Base-by-base conservation (phyloP, 92 coral and sea anemone species). In the Palythoa grandis region DNA sequence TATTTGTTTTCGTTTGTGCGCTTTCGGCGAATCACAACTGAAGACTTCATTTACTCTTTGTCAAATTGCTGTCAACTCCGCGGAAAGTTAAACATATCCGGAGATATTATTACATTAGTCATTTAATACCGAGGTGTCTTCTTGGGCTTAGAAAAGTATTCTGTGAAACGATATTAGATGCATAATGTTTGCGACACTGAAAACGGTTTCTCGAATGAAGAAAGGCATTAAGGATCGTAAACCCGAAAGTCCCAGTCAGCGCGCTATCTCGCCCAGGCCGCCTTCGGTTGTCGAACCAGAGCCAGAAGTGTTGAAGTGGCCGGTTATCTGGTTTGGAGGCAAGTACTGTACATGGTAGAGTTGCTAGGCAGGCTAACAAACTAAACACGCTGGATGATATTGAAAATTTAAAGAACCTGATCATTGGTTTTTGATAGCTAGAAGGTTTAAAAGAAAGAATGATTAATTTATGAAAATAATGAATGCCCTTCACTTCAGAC, bases 311-410 rank as follows among this genome's bases (percentile, higher is more conserved):
- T 86, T 78, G 43, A 25, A 89, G 66, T 88, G 92, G 48, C 93
- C 98, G 8, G 83, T 94, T 48, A 72, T 84, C 77, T 87, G 95
- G 90, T 94, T 90, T 85, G 98, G 98, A 94, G 98, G 98, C 91
- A 90, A 57, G 50, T 43, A 43, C 35, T 29, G 76, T 77, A 70
- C 74, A 61, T 87, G 65, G 73, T 57, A 76, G 76, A 19, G 79
- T 86, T 76, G 89, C 70, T 52, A 83, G 12, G 87, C 37, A 83
- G 12, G 87, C 37, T 83, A 65, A n/a, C 48, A 68, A 50, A 19
- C 72, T 11, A 69, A 57, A 16, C 23, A 77, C 24, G 15, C n/a
- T 17, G 3, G 82, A 35, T 16, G 8, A 13, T 37, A 1, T 25
- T 57, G 66, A 37, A 16, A 53, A 29, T 29, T 54, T 48, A 25